These are phyloP conservation scores for Psilopsiagon aurifrons DNA, from an alignment of 2,113 vertebrate species.

Conservation along the genomic window DNA sequence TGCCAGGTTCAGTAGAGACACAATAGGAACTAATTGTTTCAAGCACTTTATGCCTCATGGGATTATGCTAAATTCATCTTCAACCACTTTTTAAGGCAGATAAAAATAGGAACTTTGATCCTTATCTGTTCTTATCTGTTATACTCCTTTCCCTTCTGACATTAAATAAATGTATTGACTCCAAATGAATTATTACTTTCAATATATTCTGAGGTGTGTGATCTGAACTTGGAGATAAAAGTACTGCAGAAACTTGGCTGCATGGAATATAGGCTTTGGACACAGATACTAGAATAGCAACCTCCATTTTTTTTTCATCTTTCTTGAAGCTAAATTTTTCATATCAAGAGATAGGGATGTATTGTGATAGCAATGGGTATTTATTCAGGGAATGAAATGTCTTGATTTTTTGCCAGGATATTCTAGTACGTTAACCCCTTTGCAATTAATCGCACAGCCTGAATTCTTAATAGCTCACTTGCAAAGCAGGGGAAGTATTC, in stretches of 20 bases:
- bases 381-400: not conserved
- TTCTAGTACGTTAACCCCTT: not conserved
- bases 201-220: not conserved
- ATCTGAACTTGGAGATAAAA: not conserved
- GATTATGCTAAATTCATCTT: not conserved
- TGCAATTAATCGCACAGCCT: not conserved
- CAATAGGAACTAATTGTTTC: not conserved
- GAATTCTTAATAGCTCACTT: not conserved
- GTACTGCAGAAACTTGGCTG: not conserved
- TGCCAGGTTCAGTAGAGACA: not conserved
- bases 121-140: not conserved
- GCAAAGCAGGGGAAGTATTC: not conserved
- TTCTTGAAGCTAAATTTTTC: not conserved
- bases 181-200: not conserved
- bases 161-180: not conserved
- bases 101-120: not conserved
- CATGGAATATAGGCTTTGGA: not conserved
- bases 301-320: not conserved
- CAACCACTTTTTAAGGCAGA: not conserved
- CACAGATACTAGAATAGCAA: not conserved
- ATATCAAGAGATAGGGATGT: not conserved
- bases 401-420: not conserved
- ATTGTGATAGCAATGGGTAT: not conserved
- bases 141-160: not conserved
- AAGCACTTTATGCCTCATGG: not conserved